Evolutionary conservation across 2,113 vertebrate species (phyloP).

Genomic region (Pseudopodoces humilis): DNA sequence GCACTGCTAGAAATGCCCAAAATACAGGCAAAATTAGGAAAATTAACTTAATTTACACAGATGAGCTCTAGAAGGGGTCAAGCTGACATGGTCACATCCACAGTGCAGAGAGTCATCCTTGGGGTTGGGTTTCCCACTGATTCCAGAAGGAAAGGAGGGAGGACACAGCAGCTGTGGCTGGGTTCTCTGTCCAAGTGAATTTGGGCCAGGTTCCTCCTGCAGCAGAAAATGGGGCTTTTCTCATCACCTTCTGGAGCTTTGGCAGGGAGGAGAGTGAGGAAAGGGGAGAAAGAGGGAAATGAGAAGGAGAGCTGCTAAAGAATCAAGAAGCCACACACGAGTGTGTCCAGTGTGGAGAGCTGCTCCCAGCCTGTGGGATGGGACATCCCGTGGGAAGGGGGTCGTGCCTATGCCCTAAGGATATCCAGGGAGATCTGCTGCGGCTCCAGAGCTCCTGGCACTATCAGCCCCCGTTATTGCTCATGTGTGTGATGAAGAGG

Average conservation of each 20-base stretch:
- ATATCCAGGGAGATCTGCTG: not conserved
- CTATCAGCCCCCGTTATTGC: fast-evolving
- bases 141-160: not conserved
- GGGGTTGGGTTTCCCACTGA: not conserved
- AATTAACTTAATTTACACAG: not conserved
- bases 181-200: fast-evolving
- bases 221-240: not conserved
- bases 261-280: not conserved
- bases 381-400: not conserved
- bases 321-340: fast-evolving
- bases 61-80: not conserved
- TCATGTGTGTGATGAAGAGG: fast-evolving
- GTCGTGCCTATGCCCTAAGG: fast-evolving
- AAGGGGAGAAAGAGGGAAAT: not conserved
- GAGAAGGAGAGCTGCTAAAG: not conserved
- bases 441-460: not conserved
- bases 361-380: not conserved
- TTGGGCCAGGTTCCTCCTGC: not conserved
- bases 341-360: fast-evolving
- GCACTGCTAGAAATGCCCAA: not conserved
- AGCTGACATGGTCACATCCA: fast-evolving
- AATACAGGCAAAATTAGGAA: not conserved
- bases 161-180: not conserved
- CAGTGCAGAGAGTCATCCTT: not conserved
- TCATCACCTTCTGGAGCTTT: not conserved